A percentile compares a stretch with the other conserved stretches of the same genome.
Conservation (phyloP, 2,888 invertebrate genomes). For the Trichogramma evanescens region DNA sequence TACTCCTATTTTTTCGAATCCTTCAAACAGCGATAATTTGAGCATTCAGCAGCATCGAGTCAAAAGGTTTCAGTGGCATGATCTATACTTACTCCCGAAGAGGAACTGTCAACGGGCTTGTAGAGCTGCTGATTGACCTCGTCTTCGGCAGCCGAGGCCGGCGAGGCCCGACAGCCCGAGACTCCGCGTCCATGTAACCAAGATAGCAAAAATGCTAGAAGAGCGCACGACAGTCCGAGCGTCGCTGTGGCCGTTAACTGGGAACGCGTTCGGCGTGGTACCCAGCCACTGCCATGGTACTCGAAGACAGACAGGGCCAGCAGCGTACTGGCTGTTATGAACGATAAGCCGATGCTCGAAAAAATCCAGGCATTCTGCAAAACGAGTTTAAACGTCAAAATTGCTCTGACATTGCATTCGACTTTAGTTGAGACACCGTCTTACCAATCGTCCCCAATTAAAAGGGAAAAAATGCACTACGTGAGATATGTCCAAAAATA, state of each 20-base stretch:
- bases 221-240: conserved; percentile 41
- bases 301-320: conserved; percentile 63
- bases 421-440: conserved; percentile 34
- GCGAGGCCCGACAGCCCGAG: conserved; percentile 32
- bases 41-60: background rate
- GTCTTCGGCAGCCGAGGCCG: conserved; percentile 30
- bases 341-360: conserved; percentile 64
- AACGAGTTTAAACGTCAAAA: background rate
- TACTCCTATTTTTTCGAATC: background rate
- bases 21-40: background rate
- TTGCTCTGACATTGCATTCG: background rate
- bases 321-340: conserved; percentile 61
- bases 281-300: conserved; percentile 60
- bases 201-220: conserved; percentile 41
- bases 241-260: conserved; percentile 51
- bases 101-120: conserved; percentile 44
- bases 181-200: conserved; percentile 39
- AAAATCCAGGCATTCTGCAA: conserved; percentile 66
- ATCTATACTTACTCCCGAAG: conserved; percentile 28
- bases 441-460: conserved; percentile 72
- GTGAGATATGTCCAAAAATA: conserved; percentile 74
- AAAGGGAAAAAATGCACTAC: conserved; percentile 71
- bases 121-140: conserved; percentile 40
- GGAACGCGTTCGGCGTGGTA: conserved; percentile 65
- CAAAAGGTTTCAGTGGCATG: background rate